phyloP scores from a whole-genome alignment of 2,113 vertebrate species.

The Oryzias javanicus region DNA sequence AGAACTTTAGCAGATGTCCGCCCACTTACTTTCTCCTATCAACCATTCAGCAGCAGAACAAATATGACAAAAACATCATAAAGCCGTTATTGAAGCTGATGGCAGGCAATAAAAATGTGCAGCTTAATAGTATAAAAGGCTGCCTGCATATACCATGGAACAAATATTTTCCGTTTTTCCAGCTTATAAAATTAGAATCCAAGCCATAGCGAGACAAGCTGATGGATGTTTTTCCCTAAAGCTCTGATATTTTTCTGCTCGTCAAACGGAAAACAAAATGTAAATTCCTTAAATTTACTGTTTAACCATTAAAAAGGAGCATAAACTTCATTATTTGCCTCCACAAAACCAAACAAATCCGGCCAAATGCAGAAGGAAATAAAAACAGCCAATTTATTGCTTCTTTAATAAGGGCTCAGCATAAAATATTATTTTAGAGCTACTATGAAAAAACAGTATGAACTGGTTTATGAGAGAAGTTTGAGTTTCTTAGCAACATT shows the following conservation, averaged over 20 bases:
- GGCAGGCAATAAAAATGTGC: too few species aligned
- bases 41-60: too few species aligned
- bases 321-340: not conserved
- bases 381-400: not conserved
- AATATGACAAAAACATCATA: too few species aligned
- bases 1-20: too few species aligned
- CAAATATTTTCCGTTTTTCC: slow-evolving; percentile 33
- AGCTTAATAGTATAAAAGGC: not conserved
- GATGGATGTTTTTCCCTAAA: slow-evolving; percentile 5
- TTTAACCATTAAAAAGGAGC: not conserved
- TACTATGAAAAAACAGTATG: not conserved
- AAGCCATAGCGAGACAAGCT: slow-evolving; percentile 18
- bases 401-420: not conserved
- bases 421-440: not conserved
- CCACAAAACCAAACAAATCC: not conserved
- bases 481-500: not conserved
- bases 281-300: not conserved
- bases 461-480: not conserved
- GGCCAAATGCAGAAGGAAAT: not conserved
- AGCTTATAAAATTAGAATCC: slow-evolving; percentile 32
- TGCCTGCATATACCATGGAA: slow-evolving; percentile 15
- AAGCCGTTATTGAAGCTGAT: too few species aligned
- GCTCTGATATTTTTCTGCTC: slow-evolving; percentile 3
- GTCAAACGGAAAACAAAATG: slow-evolving; percentile 21
- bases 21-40: too few species aligned